phyloP scores from a whole-genome alignment of 2,888 invertebrate genomes.

The Caradrina kadenii region DNA sequence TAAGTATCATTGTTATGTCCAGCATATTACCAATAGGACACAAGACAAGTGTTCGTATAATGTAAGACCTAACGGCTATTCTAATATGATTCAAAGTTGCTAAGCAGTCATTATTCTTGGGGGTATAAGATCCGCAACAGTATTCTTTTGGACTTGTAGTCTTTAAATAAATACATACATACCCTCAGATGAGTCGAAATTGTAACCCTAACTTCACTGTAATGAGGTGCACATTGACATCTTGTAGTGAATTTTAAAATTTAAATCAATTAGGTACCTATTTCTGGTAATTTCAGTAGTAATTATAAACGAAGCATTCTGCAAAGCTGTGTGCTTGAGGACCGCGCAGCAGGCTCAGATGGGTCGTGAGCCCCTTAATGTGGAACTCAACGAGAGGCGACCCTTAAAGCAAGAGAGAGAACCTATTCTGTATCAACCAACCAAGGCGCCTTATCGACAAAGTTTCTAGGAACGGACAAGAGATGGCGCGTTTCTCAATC shows the following conservation, averaged over 20 bases:
- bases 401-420: slow-evolving; percentile 14
- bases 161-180: no score
- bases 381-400: slow-evolving; percentile 50
- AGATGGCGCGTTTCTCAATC: slow-evolving; percentile 64
- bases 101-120: no score
- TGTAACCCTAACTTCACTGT: no score
- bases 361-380: slow-evolving; percentile 28
- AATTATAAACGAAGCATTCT: slow-evolving; percentile 81
- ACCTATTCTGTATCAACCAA: slow-evolving; percentile 38
- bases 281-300: slow-evolving; percentile 73
- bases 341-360: slow-evolving; percentile 42
- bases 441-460: slow-evolving; percentile 14
- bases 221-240: no score
- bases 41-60: no score
- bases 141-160: no score
- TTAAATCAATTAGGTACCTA: slow-evolving; percentile 12
- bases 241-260: not conserved
- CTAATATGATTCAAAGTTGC: no score
- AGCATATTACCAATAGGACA: not conserved
- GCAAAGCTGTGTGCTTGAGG: slow-evolving; percentile 75
- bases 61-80: no score
- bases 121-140: no score
- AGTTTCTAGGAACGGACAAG: slow-evolving; percentile 39
- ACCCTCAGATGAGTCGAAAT: no score
- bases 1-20: slow-evolving; percentile 64